phyloP scores from a whole-genome alignment of 2,888 invertebrate genomes.

The Pocota personata region DNA sequence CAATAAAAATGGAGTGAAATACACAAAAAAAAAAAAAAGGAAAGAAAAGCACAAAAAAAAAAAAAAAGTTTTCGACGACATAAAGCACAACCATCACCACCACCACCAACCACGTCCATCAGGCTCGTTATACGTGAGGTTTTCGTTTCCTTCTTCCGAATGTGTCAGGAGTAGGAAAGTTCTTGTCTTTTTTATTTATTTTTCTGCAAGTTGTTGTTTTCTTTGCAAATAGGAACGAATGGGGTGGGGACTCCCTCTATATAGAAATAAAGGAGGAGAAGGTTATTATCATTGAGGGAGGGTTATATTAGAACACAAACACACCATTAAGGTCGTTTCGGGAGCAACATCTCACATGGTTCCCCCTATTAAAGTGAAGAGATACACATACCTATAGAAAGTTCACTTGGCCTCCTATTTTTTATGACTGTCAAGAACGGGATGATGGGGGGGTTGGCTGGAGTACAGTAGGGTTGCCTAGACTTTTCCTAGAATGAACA shows the following conservation, averaged over 20 bases:
- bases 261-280: background rate
- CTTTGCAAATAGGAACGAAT: constrained; percentile 1
- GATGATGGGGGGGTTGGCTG: background rate
- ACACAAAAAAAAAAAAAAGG: background rate
- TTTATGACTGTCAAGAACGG: constrained; percentile 19
- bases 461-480: constrained; percentile 2
- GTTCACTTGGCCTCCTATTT: constrained; percentile 20
- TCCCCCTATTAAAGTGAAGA: constrained; percentile 34
- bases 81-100: constrained; percentile 34
- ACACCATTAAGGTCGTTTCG: constrained; percentile 66
- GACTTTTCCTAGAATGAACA: constrained; percentile 5
- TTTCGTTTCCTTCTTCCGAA: constrained; percentile 42
- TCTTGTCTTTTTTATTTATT: background rate
- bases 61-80: constrained; percentile 22
- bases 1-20: constrained; percentile 52
- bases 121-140: constrained; percentile 55
- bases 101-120: constrained; percentile 28
- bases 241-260: background rate
- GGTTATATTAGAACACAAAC: constrained; percentile 59
- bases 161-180: constrained; percentile 16
- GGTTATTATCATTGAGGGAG: constrained; percentile 64
- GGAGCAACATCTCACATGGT: constrained; percentile 54
- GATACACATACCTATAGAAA: constrained; percentile 29
- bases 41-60: constrained; percentile 35
- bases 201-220: constrained; percentile 30